Evolutionary conservation across 2,113 vertebrate species (phyloP), one percentile per base, ranked within the genome.

Genomic region (Zeus faber): DNA sequence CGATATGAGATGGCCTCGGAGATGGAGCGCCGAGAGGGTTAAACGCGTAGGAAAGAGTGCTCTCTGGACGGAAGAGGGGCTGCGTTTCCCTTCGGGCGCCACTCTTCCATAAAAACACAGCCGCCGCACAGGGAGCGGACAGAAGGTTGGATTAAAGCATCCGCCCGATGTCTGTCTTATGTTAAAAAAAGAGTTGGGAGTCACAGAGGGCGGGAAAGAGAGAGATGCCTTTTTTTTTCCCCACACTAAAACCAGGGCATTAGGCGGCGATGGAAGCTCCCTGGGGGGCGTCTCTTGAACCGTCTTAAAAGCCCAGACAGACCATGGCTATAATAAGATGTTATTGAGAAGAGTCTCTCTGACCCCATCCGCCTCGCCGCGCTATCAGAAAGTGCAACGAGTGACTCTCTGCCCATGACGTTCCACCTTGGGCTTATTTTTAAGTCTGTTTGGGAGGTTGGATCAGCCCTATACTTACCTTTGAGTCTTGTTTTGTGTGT

Each of bases 281-380:
- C 59, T 5, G 9, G 67, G n/a, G 72, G 70, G 56, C 78, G 70
- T 74, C 83, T 59, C 54, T 71, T 67, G 63, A 69, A 75, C 65
- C 72, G 74, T 82, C 79, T 82, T 76, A 83, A 81, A 76, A 72
- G 69, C 70, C 72, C 66, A 76, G 76, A 77, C 79, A 47, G 71
- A 76, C 73, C 76, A 62, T 52, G 58, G 47, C 67, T 79, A 69
- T 85, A 81, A 82, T 77, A 71, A 79, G 81, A 66, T 86, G 76
- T 83, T 84, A 82, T 67, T 84, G 84, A 81, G 74, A 59, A 35
- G 73, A 58, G 50, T 56, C 63, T 39, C 67, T 45, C 67, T 62
- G 69, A 64, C 54, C 69, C 31, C 21, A 47, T 52, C 60, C 76
- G 41, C 54, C 44, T 61, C 24, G 25, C 62, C 40, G 58, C 68